Evolutionary conservation across 2,797 vertebrate species (phyloP).

Genomic region (Labeo calbasu): DNA sequence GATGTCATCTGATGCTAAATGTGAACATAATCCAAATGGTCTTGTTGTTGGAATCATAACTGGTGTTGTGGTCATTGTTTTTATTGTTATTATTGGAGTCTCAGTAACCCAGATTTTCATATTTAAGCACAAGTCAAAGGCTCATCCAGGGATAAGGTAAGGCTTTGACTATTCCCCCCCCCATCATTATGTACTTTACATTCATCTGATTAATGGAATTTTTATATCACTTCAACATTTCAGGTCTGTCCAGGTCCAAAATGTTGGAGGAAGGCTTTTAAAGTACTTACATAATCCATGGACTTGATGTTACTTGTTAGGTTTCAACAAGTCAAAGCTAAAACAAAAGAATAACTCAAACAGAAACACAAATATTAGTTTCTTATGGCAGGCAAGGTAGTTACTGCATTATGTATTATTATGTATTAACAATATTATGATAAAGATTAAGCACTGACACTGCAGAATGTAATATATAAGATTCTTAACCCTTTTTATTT

Average conservation of each 20-base stretch:
- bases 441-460: background rate
- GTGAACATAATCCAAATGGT: background rate
- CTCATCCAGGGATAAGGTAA: background rate
- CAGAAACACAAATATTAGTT: background rate
- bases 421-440: background rate
- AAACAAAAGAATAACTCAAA: background rate
- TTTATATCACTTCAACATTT: background rate
- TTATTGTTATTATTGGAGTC: constrained; percentile 5
- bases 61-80: background rate
- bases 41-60: background rate
- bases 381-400: background rate
- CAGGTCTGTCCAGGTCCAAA: background rate
- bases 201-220: background rate
- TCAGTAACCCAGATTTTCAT: background rate
- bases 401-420: background rate
- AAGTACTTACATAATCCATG: background rate
- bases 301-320: background rate
- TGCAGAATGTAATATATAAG: background rate
- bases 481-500: background rate
- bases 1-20: background rate
- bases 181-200: background rate
- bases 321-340: background rate
- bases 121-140: background rate
- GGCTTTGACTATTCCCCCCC: background rate
- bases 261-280: background rate